Base-by-base conservation (phyloP, 2,888 invertebrate species). In the Lamellibrachia satsuma region DNA sequence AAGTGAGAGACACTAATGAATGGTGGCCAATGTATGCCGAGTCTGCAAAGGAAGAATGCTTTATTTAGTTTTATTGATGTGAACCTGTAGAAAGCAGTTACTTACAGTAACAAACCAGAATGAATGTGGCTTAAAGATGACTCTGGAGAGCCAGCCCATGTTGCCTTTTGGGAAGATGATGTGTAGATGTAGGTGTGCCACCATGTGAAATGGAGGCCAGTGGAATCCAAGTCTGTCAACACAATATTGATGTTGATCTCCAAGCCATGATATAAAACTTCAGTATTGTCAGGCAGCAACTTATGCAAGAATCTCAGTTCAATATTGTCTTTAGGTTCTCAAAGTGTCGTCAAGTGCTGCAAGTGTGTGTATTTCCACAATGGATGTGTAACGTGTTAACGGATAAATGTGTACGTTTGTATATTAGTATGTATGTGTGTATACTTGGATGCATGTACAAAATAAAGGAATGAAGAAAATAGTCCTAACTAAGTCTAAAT, bases 131-230 rank as follows among this genome's bases (percentile, higher is more conserved):
- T n/a, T 22, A 75, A 75, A 75, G 75, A 75, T 75, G 75, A 75
- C 75, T 75, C 75, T 75, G 75, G 75, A 75, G 75, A 75, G 75
- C 90, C 92, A 55, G 0, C 97, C 97, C 98, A 99, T 98, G 93
- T 97, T 97, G 0, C 97, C 97, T 27, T 97, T 97, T 0, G 99
- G 98, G 0, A 98, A 97, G 92, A 99, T 98, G 0, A 98, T 97
- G 95, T 99, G 99, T 93, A 99, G 97, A 96, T 99, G 99, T 7
- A 98, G 97, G 96, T 99, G 99, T 91, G 95, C 94, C 8, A 99
- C 97, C 1, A 98, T 98, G 93, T 98, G 97, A 96, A 98, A 98
- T 0, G 99, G 99, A 0, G 99, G 99, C 98, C 98, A 98, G 96
- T 99, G 99, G 95, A 98, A 99, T 0, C 99, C 99, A 91, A 97